These are phyloP conservation scores for Reticulitermes speratus DNA, from an alignment of 1,140 invertebrate species.

Conservation along the genomic window DNA sequence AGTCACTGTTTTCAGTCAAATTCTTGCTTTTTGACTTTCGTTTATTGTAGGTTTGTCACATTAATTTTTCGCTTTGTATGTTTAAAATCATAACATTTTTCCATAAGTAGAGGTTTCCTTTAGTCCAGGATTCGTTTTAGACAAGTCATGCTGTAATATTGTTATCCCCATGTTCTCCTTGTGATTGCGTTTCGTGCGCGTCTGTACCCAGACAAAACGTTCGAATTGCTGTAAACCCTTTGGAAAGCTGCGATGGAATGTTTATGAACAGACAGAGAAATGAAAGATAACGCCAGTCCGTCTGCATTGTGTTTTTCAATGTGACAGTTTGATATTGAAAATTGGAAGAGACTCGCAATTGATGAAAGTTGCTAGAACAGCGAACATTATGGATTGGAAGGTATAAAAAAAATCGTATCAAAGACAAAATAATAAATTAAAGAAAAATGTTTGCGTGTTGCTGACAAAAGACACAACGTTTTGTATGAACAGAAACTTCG, in stretches of 20 bases:
- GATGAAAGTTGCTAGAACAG: not conserved
- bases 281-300: not conserved
- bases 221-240: constrained; percentile 12
- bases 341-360: not conserved
- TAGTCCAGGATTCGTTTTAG: no score
- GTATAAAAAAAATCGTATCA: not conserved
- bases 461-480: not conserved
- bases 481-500: not conserved
- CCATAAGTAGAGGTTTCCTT: no score
- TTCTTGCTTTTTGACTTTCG: no score
- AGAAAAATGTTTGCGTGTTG: constrained; percentile 16
- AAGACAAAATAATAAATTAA: constrained; percentile 18
- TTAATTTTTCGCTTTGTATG: no score
- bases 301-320: not conserved
- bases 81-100: no score
- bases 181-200: not conserved
- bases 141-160: no score
- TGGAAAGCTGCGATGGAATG: not conserved
- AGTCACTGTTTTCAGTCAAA: no score
- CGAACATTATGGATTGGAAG: not conserved
- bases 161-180: no score
- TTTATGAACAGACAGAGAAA: not conserved
- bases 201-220: not conserved
- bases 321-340: constrained; percentile 10
- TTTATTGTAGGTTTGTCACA: no score